Evolutionary conservation across 2,888 invertebrate genomes (phyloP).

Genomic region (Ophioninae sp.): DNA sequence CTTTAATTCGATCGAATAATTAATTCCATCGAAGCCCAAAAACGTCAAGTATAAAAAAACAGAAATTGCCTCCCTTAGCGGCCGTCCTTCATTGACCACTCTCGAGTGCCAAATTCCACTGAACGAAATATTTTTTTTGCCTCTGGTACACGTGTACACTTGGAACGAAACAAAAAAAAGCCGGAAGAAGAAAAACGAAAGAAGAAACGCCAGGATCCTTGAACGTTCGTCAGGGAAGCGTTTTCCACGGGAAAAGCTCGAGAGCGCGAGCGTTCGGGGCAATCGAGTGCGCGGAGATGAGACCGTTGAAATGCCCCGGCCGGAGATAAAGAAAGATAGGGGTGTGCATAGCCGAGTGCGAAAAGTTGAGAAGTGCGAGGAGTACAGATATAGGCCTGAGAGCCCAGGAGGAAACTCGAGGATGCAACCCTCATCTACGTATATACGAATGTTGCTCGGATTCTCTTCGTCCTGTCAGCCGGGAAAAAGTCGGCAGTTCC

Average conservation of each 20-base stretch:
- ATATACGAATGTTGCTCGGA: conserved; percentile 31
- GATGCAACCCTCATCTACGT: conserved; percentile 27
- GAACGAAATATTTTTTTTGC: not conserved
- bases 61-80: not conserved
- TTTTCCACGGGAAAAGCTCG: not conserved
- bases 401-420: conserved; percentile 26
- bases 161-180: not conserved
- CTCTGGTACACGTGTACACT: not conserved
- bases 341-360: conserved; percentile 36
- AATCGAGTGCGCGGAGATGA: conserved; percentile 46
- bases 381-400: conserved; percentile 15
- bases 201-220: not conserved
- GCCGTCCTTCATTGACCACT: not conserved
- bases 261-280: conserved; percentile 21
- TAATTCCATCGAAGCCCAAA: not conserved
- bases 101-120: not conserved
- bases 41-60: not conserved
- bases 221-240: conserved; percentile 10
- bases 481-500: conserved; percentile 45
- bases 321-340: conserved; percentile 41
- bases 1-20: no score
- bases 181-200: not conserved
- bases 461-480: conserved; percentile 48
- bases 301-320: conserved; percentile 31
- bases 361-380: conserved; percentile 49